Base-by-base conservation (phyloP, 2,888 invertebrate species). In the Epiperipatus broadwayi region DNA sequence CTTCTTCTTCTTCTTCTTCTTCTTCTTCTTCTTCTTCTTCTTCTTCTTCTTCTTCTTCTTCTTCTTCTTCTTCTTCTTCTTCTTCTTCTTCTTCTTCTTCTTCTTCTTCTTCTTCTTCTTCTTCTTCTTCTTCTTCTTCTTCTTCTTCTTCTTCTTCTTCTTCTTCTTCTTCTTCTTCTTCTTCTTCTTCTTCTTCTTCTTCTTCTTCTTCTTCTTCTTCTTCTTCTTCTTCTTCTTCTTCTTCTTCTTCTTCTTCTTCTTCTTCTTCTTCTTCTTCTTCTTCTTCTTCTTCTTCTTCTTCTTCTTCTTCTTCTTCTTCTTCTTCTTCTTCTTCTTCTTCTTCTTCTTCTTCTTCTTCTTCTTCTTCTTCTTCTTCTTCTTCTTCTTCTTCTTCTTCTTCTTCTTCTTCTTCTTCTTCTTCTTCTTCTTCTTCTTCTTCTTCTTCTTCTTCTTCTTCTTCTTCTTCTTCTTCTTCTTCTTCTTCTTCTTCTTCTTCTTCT, bases 1-100 rank as follows among this genome's bases (percentile, higher is more conserved):
- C 25, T 25, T 25, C 25, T 25, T 25, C 25, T 25, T 25, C 25
- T 25, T 25, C 25, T 25, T 25, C 25, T 25, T 25, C 25, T 25
- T 25, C 25, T 25, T 25, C 25, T 25, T 25, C 25, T 25, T 25
- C 25, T 25, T 25, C 25, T 25, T 25, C 25, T 25, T 25, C 25
- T 25, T 25, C 25, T 25, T 25, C 25, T 25, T 25, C 25, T 25
- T 25, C 25, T 25, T 25, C 25, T 25, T 25, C 25, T 25, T 25
- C 25, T 25, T 25, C 25, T 25, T 25, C n/a, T 25, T 25, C 25
- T 25, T 25, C 25, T 25, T 25, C 25, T 25, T 25, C 25, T 25
- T 25, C 25, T 25, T 25, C 25, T 25, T 25, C 25, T 25, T 25
- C 25, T 25, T 25, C n/a, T 25, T 25, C 25, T 25, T 25, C 25